These are phyloP conservation scores for Dreissena rostriformis DNA, from an alignment of 1,140 invertebrate species.

Conservation along the genomic window DNA sequence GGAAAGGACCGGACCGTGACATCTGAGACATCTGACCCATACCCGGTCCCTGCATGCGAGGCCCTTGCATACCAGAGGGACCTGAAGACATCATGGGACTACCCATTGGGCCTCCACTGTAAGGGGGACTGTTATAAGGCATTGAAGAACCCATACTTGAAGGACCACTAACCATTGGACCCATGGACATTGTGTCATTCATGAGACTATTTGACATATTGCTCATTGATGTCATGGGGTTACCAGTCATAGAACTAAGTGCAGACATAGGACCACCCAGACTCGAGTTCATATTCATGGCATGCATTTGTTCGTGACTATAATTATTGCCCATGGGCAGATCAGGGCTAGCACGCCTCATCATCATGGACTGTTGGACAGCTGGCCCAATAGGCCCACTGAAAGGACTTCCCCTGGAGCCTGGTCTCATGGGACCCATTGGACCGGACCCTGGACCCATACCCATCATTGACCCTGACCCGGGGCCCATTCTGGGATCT, in stretches of 20 bases:
- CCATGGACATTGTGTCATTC: conserved; percentile 64
- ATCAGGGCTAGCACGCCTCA: conserved; percentile 53
- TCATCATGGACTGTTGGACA: conserved; percentile 65
- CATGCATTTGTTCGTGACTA: conserved; percentile 55
- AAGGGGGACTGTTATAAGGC: conserved; percentile 50
- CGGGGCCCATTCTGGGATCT: conserved; percentile 32
- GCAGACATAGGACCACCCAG: conserved; percentile 48
- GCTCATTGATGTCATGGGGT: conserved; percentile 57
- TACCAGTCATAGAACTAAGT: conserved; percentile 43
- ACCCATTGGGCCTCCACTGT: conserved; percentile 36
- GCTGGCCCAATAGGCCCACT: conserved; percentile 52
- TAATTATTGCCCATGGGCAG: conserved; percentile 42
- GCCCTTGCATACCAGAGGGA: conserved; percentile 58
- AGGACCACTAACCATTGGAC: conserved; percentile 75
- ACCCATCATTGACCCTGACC: conserved; percentile 7
- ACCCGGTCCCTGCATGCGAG: conserved; percentile 65
- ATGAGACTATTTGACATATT: conserved; percentile 57
- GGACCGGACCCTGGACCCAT: conserved; percentile 43
- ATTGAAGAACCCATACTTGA: conserved; percentile 54
- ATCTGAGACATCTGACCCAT: conserved; percentile 55
- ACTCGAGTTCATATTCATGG: conserved; percentile 38
- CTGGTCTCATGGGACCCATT: conserved; percentile 43
- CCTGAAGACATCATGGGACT: conserved; percentile 55
- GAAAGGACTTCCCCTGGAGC: conserved; percentile 46
- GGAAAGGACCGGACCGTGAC: conserved; percentile 55